Evolutionary conservation across 1,140 invertebrate genomes (phyloP), one percentile per base, ranked within the genome.

Genomic region (Drosophila triauraria): DNA sequence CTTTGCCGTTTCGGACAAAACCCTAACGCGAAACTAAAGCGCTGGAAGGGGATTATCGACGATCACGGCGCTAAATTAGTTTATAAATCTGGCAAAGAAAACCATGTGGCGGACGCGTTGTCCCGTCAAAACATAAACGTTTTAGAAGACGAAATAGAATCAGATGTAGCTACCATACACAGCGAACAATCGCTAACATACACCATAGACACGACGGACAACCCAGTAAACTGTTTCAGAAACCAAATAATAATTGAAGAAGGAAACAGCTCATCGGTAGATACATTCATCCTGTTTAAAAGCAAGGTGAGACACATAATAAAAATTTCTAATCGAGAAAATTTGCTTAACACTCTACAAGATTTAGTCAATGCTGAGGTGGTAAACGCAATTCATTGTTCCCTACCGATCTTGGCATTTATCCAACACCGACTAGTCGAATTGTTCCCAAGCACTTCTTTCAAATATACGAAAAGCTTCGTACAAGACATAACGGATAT

Each of bases 201-300:
- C 9, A 60, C 25, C 44, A 60, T 48, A 1, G 27, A 44, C 12
- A 35, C 57, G 20, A 46, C 27, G 1, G 57, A 59, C 27, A 59
- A 43, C 10, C 42, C n/a, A 6, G 56, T 46, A 13, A 60, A 60
- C 17, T 47, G 43, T n/a, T 35, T 46, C 17, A 13, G 43, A 4
- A 60, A 46, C n/a, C 43, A 47, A 35, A 60, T 60, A 23, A 47
- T 35, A 47, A 35, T 47, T 10, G 57, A 47, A 8, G 30, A 47
- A 4, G 27, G 12, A 30, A 46, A 59, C 15, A 46, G 27, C 1
- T 47, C 10, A 0, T 42, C 13, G 3, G 13, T 25, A 20, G 27
- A 23, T 8, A 47, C 43, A 9, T 47, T 46, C n/a, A 60, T 60
- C 7, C 12, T 60, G n/a, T 47, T 60, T 60, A 57, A 42, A 27